Percentiles rank a stretch among this genome's conserved stretches.
These are phyloP conservation scores for Tauraco erythrolophus DNA, from an alignment of 2,113 vertebrate species.

Conservation along the genomic window DNA sequence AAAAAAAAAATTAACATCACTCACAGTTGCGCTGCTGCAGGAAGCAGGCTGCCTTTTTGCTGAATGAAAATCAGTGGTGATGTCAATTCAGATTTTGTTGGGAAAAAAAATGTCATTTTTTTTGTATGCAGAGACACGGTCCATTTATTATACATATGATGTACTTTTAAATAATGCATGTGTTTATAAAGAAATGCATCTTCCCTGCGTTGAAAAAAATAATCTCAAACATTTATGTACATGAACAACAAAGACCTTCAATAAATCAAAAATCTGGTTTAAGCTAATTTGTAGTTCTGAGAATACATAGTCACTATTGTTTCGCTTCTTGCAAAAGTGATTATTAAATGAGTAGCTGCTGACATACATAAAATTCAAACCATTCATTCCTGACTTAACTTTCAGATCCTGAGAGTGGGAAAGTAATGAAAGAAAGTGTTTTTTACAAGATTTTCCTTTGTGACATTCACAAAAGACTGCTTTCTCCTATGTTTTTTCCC, in stretches of 20 bases:
- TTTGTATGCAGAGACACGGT: accelerated
- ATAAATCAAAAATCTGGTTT: not conserved
- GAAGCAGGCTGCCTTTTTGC: not conserved
- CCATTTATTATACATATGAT: not conserved
- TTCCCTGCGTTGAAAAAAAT: not conserved
- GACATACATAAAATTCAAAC: not conserved
- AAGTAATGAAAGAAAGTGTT: not conserved
- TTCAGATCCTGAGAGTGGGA: not conserved
- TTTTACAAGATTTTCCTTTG: not conserved
- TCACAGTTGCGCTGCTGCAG: not conserved
- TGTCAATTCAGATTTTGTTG: not conserved
- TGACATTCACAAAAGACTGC: not conserved
- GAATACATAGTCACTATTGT: not conserved
- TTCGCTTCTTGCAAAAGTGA: not conserved
- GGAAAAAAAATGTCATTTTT: not conserved
- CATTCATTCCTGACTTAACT: not conserved
- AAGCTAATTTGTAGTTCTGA: not conserved
- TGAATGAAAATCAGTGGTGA: not conserved
- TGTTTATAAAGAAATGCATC: not conserved
- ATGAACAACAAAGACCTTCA: not conserved
- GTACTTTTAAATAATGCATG: not conserved
- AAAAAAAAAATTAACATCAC: not conserved
- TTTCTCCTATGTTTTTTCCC: not conserved
- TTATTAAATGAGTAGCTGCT: not conserved
- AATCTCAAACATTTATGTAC: not conserved